Conservation (phyloP, 1,140 invertebrate species). For the Tetragonula clypearis region DNA sequence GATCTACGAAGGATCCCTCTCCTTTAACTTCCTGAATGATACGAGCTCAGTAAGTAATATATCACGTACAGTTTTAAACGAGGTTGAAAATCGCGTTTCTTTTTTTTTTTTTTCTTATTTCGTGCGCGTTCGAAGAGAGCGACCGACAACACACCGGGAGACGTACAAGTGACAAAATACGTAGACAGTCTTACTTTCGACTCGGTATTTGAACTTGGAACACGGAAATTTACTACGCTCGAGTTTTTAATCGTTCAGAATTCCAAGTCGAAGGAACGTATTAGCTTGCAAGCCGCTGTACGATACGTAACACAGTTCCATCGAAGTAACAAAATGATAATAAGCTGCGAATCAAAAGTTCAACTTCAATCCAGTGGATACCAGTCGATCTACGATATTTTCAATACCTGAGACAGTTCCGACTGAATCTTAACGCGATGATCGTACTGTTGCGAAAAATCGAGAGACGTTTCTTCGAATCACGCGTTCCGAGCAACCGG, state of each 20-base stretch:
- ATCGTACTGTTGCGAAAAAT: not conserved
- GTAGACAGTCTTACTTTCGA: not conserved
- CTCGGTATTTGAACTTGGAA: not conserved
- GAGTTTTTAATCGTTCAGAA: not conserved
- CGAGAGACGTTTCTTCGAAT: not conserved
- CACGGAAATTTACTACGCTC: not conserved
- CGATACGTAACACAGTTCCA: not conserved
- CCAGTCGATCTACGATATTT: not conserved
- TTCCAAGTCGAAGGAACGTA: not conserved
- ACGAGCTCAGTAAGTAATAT: constrained; percentile 47
- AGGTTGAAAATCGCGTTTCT: not conserved
- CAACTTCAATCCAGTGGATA: not conserved
- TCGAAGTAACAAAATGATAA: not conserved
- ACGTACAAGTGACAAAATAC: not conserved
- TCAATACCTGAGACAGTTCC: not conserved
- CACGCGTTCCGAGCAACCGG: too few relatives aligned
- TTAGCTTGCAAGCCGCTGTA: not conserved
- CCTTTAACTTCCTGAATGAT: constrained; percentile 39
- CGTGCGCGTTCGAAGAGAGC: not conserved
- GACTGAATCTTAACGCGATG: not conserved
- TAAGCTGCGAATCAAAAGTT: not conserved
- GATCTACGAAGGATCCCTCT: constrained; percentile 14
- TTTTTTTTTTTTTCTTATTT: constrained; percentile 6
- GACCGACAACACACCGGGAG: not conserved
- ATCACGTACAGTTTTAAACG: constrained; percentile 45